phyloP scores from a whole-genome alignment of 1,140 invertebrate genomes.

The Caerostris darwini region DNA sequence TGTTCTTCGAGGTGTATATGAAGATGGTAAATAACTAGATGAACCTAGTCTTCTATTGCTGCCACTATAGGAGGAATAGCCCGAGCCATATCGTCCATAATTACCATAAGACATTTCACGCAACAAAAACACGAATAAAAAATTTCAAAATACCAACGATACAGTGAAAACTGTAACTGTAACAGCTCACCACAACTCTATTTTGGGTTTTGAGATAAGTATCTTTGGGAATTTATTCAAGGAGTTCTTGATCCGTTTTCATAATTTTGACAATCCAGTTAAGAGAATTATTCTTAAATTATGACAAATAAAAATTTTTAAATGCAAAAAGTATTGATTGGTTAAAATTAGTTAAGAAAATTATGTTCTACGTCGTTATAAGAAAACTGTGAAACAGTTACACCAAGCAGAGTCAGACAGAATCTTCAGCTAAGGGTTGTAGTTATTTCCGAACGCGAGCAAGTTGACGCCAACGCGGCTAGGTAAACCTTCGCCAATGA shows the following conservation, averaged over 20 bases:
- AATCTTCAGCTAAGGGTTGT: conserved; percentile 27
- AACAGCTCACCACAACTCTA: not conserved
- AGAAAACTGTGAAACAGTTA: conserved; percentile 7
- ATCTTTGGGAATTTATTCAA: not conserved
- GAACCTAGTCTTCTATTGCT: conserved; percentile 52
- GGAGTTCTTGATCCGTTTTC: not conserved
- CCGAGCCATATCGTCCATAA: conserved; percentile 69
- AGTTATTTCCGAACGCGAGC: conserved; percentile 5
- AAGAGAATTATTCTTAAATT: not conserved
- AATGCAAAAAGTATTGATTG: not conserved
- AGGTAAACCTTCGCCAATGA: conserved; percentile 39
- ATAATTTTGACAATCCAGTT: not conserved
- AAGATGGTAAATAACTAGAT: conserved; percentile 44
- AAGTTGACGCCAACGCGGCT: conserved; percentile 11
- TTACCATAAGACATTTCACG: conserved; percentile 70
- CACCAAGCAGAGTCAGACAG: conserved; percentile 31
- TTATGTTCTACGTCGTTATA: conserved; percentile 4
- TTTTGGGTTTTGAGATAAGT: not conserved
- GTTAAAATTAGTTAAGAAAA: not conserved
- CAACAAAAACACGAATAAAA: not conserved
- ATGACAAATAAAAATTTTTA: not conserved
- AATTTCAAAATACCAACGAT: not conserved
- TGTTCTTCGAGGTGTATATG: conserved; percentile 24
- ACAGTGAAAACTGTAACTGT: not conserved
- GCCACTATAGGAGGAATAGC: conserved; percentile 46